Evolutionary conservation across 1,140 invertebrate genomes (phyloP).

Genomic region (Drepana arcuata): DNA sequence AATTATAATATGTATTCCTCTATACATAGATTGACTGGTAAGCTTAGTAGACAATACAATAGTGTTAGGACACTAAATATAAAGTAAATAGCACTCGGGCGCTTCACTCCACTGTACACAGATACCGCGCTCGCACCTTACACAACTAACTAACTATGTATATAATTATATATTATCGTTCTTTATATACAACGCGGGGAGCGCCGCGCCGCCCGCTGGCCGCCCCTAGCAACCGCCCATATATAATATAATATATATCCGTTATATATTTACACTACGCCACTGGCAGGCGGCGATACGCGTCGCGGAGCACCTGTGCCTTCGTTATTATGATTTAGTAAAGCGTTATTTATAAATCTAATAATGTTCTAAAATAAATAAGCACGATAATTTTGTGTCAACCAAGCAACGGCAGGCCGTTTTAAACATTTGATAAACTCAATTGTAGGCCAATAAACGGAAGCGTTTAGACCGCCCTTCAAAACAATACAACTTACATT

Average conservation of each 20-base stretch:
- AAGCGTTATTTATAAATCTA: slow-evolving; percentile 42
- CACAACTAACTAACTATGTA: slow-evolving; percentile 59
- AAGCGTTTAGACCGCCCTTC: slow-evolving; percentile 35
- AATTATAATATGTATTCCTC: slow-evolving; percentile 58
- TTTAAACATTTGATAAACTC: slow-evolving; percentile 40
- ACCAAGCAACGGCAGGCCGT: too few relatives aligned
- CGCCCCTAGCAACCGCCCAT: too few relatives aligned
- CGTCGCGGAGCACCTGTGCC: slow-evolving; percentile 49
- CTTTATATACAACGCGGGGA: slow-evolving; percentile 57
- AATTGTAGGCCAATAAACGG: slow-evolving; percentile 51
- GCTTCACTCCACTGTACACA: slow-evolving; percentile 26
- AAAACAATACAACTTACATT: slow-evolving; percentile 39
- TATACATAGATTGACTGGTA: slow-evolving; percentile 68
- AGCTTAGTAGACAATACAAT: slow-evolving; percentile 61
- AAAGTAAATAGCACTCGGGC: slow-evolving; percentile 52
- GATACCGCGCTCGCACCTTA: slow-evolving; percentile 47
- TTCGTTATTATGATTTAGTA: slow-evolving; percentile 41
- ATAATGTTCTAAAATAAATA: slow-evolving; percentile 36
- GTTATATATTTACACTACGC: slow-evolving; percentile 64
- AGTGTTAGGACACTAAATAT: slow-evolving; percentile 57
- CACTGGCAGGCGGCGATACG: slow-evolving; percentile 47
- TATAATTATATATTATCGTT: slow-evolving; percentile 52
- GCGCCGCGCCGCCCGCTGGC: slow-evolving; percentile 35
- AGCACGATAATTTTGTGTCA: too few relatives aligned
- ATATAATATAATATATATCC: slow-evolving; percentile 36